A percentile compares a stretch with the other conserved stretches of the same genome.
Evolutionary conservation across 2,797 vertebrate genomes (phyloP).

Genomic region (Cuculus canorus): DNA sequence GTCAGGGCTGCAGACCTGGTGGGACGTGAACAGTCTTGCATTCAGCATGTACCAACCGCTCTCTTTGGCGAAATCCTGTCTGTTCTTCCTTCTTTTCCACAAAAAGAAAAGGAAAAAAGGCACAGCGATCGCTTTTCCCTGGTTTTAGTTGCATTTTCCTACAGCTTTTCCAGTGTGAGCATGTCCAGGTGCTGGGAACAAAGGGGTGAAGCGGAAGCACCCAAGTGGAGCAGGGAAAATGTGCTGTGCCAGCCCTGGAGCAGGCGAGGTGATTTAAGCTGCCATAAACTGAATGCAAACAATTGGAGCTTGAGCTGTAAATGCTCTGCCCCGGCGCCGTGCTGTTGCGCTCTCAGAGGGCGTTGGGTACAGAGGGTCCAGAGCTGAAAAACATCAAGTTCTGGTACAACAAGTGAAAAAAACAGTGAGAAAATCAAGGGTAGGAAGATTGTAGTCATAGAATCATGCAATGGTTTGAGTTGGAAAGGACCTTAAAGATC

Average conservation of each 20-base stretch:
- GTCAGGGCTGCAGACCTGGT: background rate
- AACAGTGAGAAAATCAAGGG: background rate
- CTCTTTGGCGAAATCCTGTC: background rate
- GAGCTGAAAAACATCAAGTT: background rate
- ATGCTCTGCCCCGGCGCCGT: background rate
- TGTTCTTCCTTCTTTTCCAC: background rate
- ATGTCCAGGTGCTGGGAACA: background rate
- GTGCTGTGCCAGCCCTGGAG: background rate
- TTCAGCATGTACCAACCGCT: accelerated
- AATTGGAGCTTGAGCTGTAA: background rate
- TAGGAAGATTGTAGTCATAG: background rate
- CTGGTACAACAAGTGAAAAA: background rate
- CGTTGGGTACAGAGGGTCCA: no score
- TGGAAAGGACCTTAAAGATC: no score
- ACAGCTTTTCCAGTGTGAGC: background rate
- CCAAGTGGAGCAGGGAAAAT: background rate
- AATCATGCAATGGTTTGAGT: no score
- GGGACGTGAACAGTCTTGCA: background rate
- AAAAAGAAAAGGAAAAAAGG: background rate
- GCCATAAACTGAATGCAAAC: background rate
- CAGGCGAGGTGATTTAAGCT: background rate
- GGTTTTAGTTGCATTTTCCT: accelerated
- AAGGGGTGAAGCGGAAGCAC: background rate
- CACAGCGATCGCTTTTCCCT: accelerated
- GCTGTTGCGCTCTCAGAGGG: background rate